These are phyloP conservation scores for Rhynchomys soricoides DNA, from an alignment of 2,113 vertebrate genomes.

Conservation along the genomic window DNA sequence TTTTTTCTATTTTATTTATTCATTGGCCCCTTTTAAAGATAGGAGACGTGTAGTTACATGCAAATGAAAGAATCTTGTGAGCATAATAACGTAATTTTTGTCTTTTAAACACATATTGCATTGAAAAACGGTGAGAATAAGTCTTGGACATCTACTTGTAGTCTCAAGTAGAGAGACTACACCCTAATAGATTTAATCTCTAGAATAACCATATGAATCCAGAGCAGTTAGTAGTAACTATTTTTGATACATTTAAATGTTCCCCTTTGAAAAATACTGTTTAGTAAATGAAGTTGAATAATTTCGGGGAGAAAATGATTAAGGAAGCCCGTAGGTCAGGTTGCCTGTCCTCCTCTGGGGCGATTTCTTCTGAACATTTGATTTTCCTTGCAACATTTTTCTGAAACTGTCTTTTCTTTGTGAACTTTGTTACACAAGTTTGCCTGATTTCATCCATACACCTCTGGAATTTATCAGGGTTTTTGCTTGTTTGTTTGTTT, in stretches of 20 bases:
- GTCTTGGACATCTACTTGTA: not conserved
- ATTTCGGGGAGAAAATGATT: not conserved
- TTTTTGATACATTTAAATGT: conserved; percentile 56
- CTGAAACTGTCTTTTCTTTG: conserved; percentile 29
- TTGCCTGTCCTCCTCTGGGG: not conserved
- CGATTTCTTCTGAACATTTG: not conserved
- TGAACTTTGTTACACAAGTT: not conserved
- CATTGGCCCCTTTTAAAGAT: conserved; percentile 1
- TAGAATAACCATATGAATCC: not conserved
- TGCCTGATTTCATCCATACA: not conserved
- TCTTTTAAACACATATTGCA: conserved; percentile 37
- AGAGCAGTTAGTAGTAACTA: conserved; percentile 31
- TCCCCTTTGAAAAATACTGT: conserved; percentile 43
- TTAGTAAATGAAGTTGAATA: not conserved
- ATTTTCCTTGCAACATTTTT: conserved; percentile 46
- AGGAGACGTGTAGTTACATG: not conserved
- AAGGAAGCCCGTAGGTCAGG: no score
- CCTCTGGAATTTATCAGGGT: not conserved
- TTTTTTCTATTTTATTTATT: not conserved
- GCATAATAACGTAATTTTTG: not conserved
- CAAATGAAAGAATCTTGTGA: conserved; percentile 39
- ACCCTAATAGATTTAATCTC: not conserved
- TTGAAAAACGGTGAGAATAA: conserved; percentile 18
- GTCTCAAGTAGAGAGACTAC: not conserved
- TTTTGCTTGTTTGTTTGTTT: no score